Conservation (phyloP, 2,797 vertebrate species). For the Rousettus madagascariensis region DNA sequence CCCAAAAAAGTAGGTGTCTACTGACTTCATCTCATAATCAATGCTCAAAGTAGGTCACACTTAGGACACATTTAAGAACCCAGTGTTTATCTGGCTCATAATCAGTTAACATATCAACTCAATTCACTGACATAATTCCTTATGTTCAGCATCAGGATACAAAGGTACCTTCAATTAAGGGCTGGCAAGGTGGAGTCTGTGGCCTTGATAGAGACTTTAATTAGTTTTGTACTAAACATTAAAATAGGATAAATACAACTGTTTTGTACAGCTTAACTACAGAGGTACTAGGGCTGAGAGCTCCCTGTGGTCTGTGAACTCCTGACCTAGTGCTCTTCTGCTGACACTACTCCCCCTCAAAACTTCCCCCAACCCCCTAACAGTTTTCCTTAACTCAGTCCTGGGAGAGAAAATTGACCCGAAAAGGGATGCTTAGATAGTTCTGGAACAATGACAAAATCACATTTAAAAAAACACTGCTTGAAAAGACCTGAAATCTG, state of each 20-base stretch:
- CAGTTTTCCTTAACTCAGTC: not conserved
- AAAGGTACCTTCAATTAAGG: constrained; percentile 54
- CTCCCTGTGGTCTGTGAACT: not conserved
- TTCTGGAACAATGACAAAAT: constrained; percentile 8
- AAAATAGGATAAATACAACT: not conserved
- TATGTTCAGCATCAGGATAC: constrained; percentile 18
- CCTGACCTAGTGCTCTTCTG: not conserved
- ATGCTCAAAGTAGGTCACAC: not conserved
- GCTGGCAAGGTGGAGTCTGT: not conserved
- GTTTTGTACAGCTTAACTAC: not conserved
- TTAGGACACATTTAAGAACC: not conserved
- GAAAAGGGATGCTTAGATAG: not conserved
- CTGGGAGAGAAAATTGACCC: not conserved
- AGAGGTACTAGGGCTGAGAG: not conserved
- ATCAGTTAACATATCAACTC: not conserved
- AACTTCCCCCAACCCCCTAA: not conserved
- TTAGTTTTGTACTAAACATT: not conserved
- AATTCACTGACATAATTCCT: constrained; percentile 26
- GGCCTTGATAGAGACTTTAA: constrained; percentile 44
- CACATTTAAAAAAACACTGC: not conserved
- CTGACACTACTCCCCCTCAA: not conserved
- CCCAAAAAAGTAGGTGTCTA: not conserved
- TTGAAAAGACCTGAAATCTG: not conserved
- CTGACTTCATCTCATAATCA: not conserved
- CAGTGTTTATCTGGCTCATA: not conserved